A percentile compares a stretch with the other conserved stretches of the same genome.
These are phyloP conservation scores for Ormia ochracea DNA, from an alignment of 2,888 invertebrate species.

Conservation along the genomic window DNA sequence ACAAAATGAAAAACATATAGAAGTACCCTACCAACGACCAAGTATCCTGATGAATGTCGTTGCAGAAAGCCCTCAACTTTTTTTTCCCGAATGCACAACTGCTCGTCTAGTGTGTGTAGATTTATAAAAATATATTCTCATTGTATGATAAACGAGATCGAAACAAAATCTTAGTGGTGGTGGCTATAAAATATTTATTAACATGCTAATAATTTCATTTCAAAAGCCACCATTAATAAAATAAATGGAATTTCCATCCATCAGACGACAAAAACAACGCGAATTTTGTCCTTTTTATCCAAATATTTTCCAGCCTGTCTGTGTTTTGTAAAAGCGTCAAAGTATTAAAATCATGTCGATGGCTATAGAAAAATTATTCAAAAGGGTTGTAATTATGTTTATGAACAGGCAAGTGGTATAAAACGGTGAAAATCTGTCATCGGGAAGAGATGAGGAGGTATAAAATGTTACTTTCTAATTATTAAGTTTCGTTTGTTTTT, in stretches of 20 bases:
- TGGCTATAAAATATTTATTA: constrained; percentile 19
- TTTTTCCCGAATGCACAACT: too few relatives aligned
- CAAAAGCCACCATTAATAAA: constrained; percentile 39
- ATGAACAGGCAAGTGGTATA: constrained; percentile 2
- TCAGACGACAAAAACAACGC: constrained; percentile 49
- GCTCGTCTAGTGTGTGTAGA: too few relatives aligned
- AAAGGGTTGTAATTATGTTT: constrained; percentile 55
- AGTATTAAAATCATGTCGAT: constrained; percentile 42
- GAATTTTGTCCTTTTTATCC: constrained; percentile 26
- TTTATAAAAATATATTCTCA: too few relatives aligned
- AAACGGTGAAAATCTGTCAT: constrained; percentile 29
- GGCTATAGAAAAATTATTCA: constrained; percentile 37
- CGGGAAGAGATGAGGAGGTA: constrained; percentile 23
- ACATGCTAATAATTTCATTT: constrained; percentile 23
- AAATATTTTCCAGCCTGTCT: not conserved
- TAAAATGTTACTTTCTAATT: constrained; percentile 62
- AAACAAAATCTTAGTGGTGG: too few relatives aligned
- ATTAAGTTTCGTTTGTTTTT: constrained; percentile 43
- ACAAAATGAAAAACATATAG: too few relatives aligned
- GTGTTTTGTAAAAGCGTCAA: constrained; percentile 24
- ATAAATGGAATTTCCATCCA: constrained; percentile 41
- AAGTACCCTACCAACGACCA: too few relatives aligned
- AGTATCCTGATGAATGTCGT: too few relatives aligned
- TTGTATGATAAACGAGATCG: too few relatives aligned
- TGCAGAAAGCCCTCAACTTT: too few relatives aligned